These are phyloP conservation scores for Brachyrhaphis roseni DNA, from an alignment of 2,797 vertebrate genomes.

Conservation along the genomic window DNA sequence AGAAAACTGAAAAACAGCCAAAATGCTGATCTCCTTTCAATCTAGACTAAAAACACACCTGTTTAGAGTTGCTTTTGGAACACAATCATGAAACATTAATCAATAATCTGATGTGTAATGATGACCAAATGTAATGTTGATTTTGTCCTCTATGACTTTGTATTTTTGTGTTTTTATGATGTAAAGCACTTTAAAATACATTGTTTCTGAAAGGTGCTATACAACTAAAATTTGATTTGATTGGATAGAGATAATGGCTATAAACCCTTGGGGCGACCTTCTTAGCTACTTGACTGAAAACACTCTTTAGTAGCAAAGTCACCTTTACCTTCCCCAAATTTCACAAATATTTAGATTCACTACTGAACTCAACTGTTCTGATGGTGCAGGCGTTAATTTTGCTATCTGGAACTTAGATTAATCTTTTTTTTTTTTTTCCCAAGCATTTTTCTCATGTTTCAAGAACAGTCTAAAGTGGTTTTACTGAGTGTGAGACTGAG, in stretches of 20 bases:
- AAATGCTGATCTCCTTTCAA: too few species aligned
- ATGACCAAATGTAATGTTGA: too few species aligned
- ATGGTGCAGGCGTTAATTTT: slow-evolving; percentile 14
- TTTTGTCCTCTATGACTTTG: too few species aligned
- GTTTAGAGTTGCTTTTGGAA: too few species aligned
- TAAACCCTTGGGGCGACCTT: not conserved
- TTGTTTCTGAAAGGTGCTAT: too few species aligned
- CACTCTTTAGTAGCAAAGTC: not conserved
- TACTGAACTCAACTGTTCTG: slow-evolving; percentile 29
- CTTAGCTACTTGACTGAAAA: not conserved
- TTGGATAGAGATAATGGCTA: not conserved
- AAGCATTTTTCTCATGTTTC: slow-evolving; percentile 1
- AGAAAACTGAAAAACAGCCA: too few species aligned
- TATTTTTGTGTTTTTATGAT: too few species aligned
- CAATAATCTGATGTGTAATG: too few species aligned
- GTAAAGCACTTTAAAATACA: too few species aligned
- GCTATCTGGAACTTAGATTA: not conserved
- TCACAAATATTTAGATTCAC: not conserved
- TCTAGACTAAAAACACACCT: too few species aligned
- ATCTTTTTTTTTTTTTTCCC: not conserved
- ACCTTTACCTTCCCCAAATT: not conserved
- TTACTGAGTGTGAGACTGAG: slow-evolving; percentile 4
- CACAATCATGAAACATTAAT: too few species aligned
- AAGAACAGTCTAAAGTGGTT: not conserved
- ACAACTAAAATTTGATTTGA: too few species aligned